Percentiles rank a stretch among this genome's conserved stretches.
These are phyloP conservation scores for Lepidurus couesii DNA, from an alignment of 1,140 invertebrate species.

Conservation along the genomic window DNA sequence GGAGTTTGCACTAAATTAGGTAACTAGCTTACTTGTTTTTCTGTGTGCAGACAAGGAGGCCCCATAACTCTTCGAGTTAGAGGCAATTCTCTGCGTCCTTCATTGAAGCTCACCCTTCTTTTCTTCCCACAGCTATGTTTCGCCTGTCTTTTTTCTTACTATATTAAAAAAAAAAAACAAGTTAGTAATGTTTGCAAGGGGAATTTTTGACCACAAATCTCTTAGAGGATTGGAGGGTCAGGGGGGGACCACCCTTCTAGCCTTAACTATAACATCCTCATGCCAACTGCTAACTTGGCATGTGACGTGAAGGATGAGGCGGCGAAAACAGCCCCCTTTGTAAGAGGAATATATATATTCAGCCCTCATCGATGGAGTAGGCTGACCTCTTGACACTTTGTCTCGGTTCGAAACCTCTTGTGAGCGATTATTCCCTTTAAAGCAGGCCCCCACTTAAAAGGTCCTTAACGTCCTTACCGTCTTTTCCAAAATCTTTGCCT, in stretches of 20 bases:
- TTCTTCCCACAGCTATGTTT: not conserved
- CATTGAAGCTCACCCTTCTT: not conserved
- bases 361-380: constrained; percentile 10
- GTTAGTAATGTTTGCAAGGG: not conserved
- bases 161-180: not conserved
- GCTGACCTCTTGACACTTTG: not conserved
- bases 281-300: constrained; percentile 18
- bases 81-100: not conserved
- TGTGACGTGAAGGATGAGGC: constrained; percentile 14
- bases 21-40: constrained; percentile 9
- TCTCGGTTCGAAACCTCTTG: not conserved
- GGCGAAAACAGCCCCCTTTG: constrained; percentile 8
- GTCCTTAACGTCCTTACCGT: not conserved
- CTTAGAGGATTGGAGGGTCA: not conserved
- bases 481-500: not conserved
- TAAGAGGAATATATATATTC: not conserved
- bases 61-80: not conserved
- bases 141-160: not conserved
- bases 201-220: not conserved
- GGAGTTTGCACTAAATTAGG: not conserved
- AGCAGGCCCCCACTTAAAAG: constrained; percentile 12
- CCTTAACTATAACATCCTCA: not conserved
- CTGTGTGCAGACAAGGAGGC: not conserved
- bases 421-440: not conserved
- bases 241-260: not conserved